Conservation (phyloP, 2,888 invertebrate species). For the Leptopterna dolabrata region DNA sequence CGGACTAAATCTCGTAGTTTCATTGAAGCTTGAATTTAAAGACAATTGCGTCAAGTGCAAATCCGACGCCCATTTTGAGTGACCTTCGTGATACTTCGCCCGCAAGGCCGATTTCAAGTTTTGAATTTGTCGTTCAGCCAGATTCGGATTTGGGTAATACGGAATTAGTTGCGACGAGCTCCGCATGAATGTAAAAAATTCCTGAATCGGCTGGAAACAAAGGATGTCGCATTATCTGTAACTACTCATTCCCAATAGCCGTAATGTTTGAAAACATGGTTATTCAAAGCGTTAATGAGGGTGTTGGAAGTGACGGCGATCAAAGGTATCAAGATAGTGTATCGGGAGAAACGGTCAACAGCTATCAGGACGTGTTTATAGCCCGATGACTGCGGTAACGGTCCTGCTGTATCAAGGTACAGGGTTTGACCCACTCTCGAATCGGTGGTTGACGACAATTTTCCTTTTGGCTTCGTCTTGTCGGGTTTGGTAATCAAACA, state of each 20-base stretch:
- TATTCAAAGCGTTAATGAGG: too few species aligned
- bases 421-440: not conserved
- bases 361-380: conserved; percentile 23
- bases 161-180: not conserved
- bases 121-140: conserved; percentile 20
- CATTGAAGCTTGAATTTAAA: not conserved
- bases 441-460: not conserved
- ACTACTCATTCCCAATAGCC: too few species aligned
- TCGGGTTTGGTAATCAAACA: not conserved
- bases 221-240: too few species aligned
- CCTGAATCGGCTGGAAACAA: too few species aligned
- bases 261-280: too few species aligned
- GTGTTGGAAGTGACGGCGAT: too few species aligned
- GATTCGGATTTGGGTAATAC: not conserved
- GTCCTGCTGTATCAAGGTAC: too few species aligned
- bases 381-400: conserved; percentile 1
- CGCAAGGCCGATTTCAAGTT: not conserved
- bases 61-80: conserved; percentile 15
- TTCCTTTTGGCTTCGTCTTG: not conserved
- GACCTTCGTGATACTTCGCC: conserved; percentile 6
- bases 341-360: conserved; percentile 28
- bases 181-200: not conserved
- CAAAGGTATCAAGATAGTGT: too few species aligned
- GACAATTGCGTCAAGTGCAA: not conserved
- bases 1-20: not conserved